Evolutionary conservation across 2,888 invertebrate species (phyloP).

Genomic region (Cheilosia impressa): DNA sequence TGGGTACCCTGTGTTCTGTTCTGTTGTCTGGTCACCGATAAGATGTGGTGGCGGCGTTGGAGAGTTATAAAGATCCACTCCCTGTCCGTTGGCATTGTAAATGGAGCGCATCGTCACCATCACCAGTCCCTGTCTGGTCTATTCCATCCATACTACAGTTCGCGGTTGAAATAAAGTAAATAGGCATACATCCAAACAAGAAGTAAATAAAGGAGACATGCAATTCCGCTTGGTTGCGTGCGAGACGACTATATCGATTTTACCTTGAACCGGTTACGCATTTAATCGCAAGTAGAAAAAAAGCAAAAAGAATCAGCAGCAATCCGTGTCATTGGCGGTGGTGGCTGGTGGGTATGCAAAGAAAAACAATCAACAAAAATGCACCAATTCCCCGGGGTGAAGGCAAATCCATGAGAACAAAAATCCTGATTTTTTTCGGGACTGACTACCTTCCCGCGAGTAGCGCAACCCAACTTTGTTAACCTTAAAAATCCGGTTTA

Average conservation of each 20-base stretch:
- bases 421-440: constrained; percentile 20
- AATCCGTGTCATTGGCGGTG: not conserved
- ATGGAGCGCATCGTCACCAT: constrained; percentile 26
- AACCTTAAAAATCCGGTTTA: constrained; percentile 26
- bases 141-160: not conserved
- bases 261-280: constrained; percentile 56
- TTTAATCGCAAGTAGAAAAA: not conserved
- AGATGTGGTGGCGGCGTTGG: constrained; percentile 6
- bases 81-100: constrained; percentile 37
- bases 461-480: not conserved
- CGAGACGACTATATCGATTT: not conserved
- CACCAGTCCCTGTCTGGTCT: constrained; percentile 17
- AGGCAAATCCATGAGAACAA: constrained; percentile 1
- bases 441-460: constrained; percentile 9
- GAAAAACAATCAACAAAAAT: not conserved
- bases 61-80: constrained; percentile 3
- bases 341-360: not conserved
- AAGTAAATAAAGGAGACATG: constrained; percentile 9
- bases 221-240: constrained; percentile 30
- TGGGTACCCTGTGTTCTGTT: too few species aligned
- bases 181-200: not conserved
- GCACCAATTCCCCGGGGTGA: not conserved
- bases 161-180: constrained; percentile 38
- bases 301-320: not conserved
- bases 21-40: constrained; percentile 3